Evolutionary conservation across 37 sponge, comb jelly and placozoan genomes (phyloP).

Genomic region (Beroe forskalii): DNA sequence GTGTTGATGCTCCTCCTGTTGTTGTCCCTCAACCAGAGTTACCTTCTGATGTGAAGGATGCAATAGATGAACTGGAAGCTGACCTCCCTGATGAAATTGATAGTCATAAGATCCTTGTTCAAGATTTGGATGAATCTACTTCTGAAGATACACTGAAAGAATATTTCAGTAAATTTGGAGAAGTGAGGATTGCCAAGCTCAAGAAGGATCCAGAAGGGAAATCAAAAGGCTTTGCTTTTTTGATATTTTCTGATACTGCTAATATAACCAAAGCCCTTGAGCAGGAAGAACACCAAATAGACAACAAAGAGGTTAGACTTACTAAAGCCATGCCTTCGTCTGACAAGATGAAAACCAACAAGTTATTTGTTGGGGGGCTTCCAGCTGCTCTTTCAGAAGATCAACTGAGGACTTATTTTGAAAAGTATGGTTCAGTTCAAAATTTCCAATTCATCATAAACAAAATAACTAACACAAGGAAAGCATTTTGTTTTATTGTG

Average conservation of each 20-base stretch:
- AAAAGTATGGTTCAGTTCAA: conserved; percentile 26
- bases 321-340: conserved; percentile 59
- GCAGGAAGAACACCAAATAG: conserved; percentile 23
- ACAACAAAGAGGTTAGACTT: neutral
- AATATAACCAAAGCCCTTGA: conserved; percentile 54
- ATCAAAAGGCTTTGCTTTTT: conserved; percentile 29
- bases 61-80: conserved; percentile 31
- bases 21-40: neutral
- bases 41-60: neutral
- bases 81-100: conserved; percentile 64
- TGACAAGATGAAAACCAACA: conserved; percentile 59
- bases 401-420: conserved; percentile 25
- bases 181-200: conserved; percentile 36
- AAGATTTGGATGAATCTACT: neutral
- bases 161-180: conserved; percentile 49
- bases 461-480: conserved; percentile 50
- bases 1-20: neutral
- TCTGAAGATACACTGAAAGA: conserved; percentile 47
- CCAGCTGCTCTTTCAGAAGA: conserved; percentile 48
- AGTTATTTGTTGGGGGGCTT: conserved; percentile 51
- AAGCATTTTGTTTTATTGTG: conserved; percentile 58
- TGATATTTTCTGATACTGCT: conserved; percentile 44
- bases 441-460: conserved; percentile 62
- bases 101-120: conserved; percentile 21
- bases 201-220: conserved; percentile 35